Evolutionary conservation across 92 coral and sea anemone species (phyloP), one percentile per base, ranked within the genome.

Genomic region (Siderastrea siderea): DNA sequence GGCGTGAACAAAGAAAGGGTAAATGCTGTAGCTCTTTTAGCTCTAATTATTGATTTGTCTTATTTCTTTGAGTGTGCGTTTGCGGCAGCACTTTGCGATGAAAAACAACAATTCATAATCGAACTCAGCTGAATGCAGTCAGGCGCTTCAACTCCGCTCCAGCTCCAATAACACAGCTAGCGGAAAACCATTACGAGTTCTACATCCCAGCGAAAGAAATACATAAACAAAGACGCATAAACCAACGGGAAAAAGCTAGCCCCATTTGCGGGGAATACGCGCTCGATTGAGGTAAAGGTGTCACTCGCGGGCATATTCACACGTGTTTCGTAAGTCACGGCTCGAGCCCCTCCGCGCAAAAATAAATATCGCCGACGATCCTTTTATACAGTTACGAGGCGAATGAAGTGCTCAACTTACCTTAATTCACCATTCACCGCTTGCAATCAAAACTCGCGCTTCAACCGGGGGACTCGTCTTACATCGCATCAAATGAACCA

Each of bases 401-500:
- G 96, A 93, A 96, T 95, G 93, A 93, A 95, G 97, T 94, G 94
- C 99, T 97, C 99, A 97, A 97, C 99, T 97, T 97, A 97, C 99
- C 96, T 92, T 93, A 97, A 97, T 95, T 97, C 95, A 93, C 98
- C 98, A 96, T 93, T 93, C 98, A 95, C 98, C 94, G 96, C 95
- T 95, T 97, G 99, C 98, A 97, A 97, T 94, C 98, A 97, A 97
- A 97, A 94, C 99, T 97, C 96, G 98, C 98, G 97, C 98, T 96
- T 80, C 95, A 83, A 90, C 66, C 57, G 60, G 91, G 75, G 91
- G 98, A 95, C 95, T 95, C 98, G 98, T 90, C 95, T 95, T 91
- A 95, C 98, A 95, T 93, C 79, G 79, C 95, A 67, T 77, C 68
- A 69, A 58, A 57, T 74, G 86, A 82, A 70, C 86, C 71, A 84